Evolutionary conservation across 2,797 vertebrate genomes (phyloP), one percentile per base, ranked within the genome.

Genomic region (Peromyscus melanophrys): DNA sequence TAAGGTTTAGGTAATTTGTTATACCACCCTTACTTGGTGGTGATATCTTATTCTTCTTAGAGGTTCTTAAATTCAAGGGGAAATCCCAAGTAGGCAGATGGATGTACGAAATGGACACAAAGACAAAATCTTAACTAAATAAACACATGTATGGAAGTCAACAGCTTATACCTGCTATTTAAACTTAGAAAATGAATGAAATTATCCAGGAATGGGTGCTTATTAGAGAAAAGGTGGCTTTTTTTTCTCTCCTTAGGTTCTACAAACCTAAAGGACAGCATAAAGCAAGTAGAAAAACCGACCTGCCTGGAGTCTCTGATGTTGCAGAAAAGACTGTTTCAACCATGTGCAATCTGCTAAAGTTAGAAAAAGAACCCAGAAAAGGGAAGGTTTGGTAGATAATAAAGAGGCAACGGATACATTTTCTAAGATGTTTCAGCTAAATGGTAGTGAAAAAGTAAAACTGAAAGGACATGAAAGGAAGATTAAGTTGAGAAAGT

Each of bases 141-240:
- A 77, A 80, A 59, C 21, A 52, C 8, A 57, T 10, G 27, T 55
- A 31, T 19, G 11, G 5, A 52, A 8, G 29, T 82, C 29, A 90
- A 14, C 23, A 76, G 16, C 34, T 71, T 21, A 37, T 0, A 23
- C 8, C 1, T 84, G 31, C 27, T 92, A 59, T 89, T 63, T 57
- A 84, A 83, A 85, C 37, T 81, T 80, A 76, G 13, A 12, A 80
- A 96, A 67, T 31, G 9, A 92, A 78, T 52, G 84, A 80, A 94
- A 78, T 86, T 61, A 75, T 21, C 34, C 14, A 65, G 75, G 4
- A 84, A 46, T 63, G 29, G 89, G 34, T 63, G 10, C 9, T 55
- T 23, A 52, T 21, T 57, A 59, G 6, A 80, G 49, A 73, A 84
- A 92, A 86, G 25, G n/a, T 59, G 16, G 12, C 29, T 25, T 11